Conservation (phyloP, 2,888 invertebrate species). For the Diarsia mendica region DNA sequence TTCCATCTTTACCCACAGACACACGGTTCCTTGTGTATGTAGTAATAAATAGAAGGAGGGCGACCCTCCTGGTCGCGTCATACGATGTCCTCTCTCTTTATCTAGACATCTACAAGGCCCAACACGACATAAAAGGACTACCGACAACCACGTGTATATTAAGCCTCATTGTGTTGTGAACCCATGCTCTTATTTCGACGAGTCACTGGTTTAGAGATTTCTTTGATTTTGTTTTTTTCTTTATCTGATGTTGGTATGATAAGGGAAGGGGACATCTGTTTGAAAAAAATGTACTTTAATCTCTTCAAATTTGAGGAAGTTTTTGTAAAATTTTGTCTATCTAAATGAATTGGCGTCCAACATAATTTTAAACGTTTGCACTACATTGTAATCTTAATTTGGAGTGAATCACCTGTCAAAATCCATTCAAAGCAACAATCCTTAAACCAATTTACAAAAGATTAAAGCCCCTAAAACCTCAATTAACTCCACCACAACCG, state of each 20-base stretch:
- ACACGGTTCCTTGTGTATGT: constrained; percentile 42
- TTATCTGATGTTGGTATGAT: not conserved
- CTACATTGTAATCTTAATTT: constrained; percentile 10
- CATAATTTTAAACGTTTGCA: constrained; percentile 5
- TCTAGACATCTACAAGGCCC: constrained; percentile 84
- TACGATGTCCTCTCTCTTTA: constrained; percentile 72
- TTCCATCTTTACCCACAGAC: constrained; percentile 49
- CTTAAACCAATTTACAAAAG: constrained; percentile 59
- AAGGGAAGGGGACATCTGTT: not conserved
- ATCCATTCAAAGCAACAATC: constrained; percentile 44
- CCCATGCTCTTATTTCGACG: constrained; percentile 54
- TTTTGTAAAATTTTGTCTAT: not conserved
- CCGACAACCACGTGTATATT: constrained; percentile 75
- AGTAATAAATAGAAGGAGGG: constrained; percentile 69
- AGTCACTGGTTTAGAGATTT: constrained; percentile 38
- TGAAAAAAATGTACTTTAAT: not conserved
- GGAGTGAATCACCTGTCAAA: constrained; percentile 55
- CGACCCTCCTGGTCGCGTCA: constrained; percentile 68
- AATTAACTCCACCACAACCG: constrained; percentile 68
- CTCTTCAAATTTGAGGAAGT: not conserved
- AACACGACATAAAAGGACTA: constrained; percentile 81
- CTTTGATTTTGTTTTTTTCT: constrained; percentile 24
- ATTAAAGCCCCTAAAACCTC: constrained; percentile 63
- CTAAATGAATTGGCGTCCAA: not conserved
- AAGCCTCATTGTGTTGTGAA: constrained; percentile 67